phyloP scores from a whole-genome alignment of 2,797 vertebrate species.

The Buphagus erythrorhynchus region DNA sequence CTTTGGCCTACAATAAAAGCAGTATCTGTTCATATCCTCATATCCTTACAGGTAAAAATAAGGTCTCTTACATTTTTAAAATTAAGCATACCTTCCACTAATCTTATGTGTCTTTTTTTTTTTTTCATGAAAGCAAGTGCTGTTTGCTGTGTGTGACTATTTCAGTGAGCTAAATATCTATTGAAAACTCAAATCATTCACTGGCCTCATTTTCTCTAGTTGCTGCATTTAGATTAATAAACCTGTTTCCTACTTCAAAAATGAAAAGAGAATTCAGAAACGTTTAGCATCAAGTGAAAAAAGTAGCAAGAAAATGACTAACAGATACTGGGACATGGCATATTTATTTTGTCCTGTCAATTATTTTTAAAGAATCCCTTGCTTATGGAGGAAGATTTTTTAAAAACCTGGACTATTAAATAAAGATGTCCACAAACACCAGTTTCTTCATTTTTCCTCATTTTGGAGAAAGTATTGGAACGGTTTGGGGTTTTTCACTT shows the following conservation, averaged over 20 bases:
- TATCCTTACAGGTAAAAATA: background rate
- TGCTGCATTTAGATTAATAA: constrained; percentile 74
- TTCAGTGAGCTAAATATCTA: constrained; percentile 56
- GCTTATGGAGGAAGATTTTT: constrained; percentile 47
- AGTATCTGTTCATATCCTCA: constrained; percentile 27
- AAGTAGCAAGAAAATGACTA: constrained; percentile 49
- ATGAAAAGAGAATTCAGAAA: constrained; percentile 67
- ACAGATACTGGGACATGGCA: background rate
- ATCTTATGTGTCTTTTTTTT: background rate
- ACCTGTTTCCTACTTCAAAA: constrained; percentile 67
- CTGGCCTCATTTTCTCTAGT: constrained; percentile 47
- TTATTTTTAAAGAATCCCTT: constrained; percentile 76
- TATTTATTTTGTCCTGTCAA: constrained; percentile 72
- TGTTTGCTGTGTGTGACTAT: constrained; percentile 35
- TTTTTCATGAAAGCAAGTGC: constrained; percentile 37
- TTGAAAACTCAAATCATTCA: constrained; percentile 56
- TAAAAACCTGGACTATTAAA: background rate
- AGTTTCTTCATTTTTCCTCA: constrained; percentile 70
- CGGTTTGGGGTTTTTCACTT: background rate
- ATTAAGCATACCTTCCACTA: constrained; percentile 16
- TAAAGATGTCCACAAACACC: constrained; percentile 18
- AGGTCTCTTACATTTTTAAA: background rate
- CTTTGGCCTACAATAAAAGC: constrained; percentile 20
- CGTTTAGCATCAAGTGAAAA: constrained; percentile 47
- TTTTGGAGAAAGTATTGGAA: constrained; percentile 45